Evolutionary conservation across 2,797 vertebrate genomes (phyloP).

Genomic region (Telmatherina bonti): DNA sequence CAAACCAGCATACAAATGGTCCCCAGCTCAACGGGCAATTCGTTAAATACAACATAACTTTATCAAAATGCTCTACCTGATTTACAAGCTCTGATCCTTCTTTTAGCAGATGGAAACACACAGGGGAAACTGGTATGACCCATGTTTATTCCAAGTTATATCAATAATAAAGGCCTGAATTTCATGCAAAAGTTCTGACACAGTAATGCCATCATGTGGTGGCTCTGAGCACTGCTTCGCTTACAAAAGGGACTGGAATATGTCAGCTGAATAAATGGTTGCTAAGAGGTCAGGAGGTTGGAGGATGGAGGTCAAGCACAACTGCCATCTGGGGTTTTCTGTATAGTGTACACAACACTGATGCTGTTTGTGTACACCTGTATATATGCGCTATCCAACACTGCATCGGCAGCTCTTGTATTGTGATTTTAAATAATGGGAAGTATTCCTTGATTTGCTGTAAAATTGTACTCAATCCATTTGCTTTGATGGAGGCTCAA

Average conservation of each 20-base stretch:
- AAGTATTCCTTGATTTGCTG: neutral
- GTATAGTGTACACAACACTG: neutral
- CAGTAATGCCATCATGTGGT: constrained; percentile 57
- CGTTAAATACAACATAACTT: neutral
- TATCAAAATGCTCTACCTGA: neutral
- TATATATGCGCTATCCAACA: neutral
- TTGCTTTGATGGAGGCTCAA: neutral
- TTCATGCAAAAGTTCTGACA: neutral
- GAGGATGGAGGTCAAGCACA: neutral
- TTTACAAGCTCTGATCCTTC: too few species aligned
- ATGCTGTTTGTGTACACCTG: neutral
- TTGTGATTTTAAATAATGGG: neutral
- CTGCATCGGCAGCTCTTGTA: neutral
- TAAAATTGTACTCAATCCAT: neutral
- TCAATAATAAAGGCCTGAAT: neutral
- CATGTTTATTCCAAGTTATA: constrained; percentile 1
- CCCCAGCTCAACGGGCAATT: neutral
- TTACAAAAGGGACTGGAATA: neutral
- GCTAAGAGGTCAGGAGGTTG: too few species aligned
- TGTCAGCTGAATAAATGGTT: neutral
- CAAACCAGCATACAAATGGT: neutral
- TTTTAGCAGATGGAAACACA: neutral
- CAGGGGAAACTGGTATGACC: neutral
- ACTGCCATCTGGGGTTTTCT: neutral
- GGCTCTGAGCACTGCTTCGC: neutral